Evolutionary conservation across 2,888 invertebrate genomes (phyloP), one percentile per base, ranked within the genome.

Genomic region (Tiliacea citrago): DNA sequence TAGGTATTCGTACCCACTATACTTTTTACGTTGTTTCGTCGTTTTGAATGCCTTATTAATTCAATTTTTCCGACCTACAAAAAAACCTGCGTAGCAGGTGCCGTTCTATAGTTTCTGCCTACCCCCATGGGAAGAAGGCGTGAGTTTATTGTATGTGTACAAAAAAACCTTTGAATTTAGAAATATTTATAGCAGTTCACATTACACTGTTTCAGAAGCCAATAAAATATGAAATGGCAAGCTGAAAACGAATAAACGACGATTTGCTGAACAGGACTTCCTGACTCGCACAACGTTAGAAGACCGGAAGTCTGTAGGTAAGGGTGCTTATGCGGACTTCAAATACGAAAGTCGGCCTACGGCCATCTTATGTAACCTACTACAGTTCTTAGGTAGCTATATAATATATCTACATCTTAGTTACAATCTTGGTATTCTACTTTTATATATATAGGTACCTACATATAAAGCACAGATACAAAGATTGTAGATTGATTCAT

Each of bases 231-330:
- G 74, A 68, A 79, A 71, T 24, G 74, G 63, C 69, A 61, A 79
- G 73, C 77, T 80, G 77, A 71, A 81, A 68, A 74, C 53, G 68
- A 77, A 81, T 83, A 83, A 84, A 74, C 77, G 77, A 74, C 72
- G 72, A 84, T 84, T 77, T 84, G 81, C 73, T 77, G 63, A 70
- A 83, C 81, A 71, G 73, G 77, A 81, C 72, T 49, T 81, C 84
- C 81, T 84, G 77, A 71, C 81, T 74, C 77, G 81, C 81, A 84
- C 62, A 81, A 77, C 73, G 77, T 72, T 77, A 77, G 81, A 77
- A 77, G 81, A 81, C 84, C 68, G 82, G 84, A 83, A 74, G 77
- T 72, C 74, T 69, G 53, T 81, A 73, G 81, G 83, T 74, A 81
- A 74, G 84, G 72, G 74, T 69, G 70, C 77, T 81, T 60, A 69